Evolutionary conservation across 2,113 vertebrate genomes (phyloP).

Genomic region (Brachyistius frenatus): DNA sequence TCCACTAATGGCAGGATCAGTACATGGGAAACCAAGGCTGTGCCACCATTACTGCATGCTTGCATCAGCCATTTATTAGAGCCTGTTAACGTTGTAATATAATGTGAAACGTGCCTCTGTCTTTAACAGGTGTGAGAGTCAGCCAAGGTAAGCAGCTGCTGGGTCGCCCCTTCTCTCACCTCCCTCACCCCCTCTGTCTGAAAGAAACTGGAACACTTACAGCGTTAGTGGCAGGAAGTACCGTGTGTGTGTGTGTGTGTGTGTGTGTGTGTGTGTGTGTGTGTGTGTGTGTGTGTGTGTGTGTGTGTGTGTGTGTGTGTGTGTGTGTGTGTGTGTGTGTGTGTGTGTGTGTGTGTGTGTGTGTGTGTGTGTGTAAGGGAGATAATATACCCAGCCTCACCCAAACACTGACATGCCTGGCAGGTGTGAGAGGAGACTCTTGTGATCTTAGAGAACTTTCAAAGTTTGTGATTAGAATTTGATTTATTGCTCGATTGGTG

Average conservation of each 20-base stretch:
- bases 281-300: conserved; percentile 15
- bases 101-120: conserved; percentile 50
- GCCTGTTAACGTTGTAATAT: conserved; percentile 47
- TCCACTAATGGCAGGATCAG: conserved; percentile 44
- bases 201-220: conserved; percentile 75
- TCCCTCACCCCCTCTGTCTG: conserved; percentile 68
- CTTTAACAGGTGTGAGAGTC: conserved; percentile 77
- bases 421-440: conserved; percentile 74
- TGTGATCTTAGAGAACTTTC: conserved; percentile 78
- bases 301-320: conserved; percentile 49
- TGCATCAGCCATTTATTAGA: conserved; percentile 74
- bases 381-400: conserved; percentile 63
- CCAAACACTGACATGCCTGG: conserved; percentile 74
- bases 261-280: conserved; percentile 27
- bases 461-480: conserved; percentile 75
- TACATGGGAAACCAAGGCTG: conserved; percentile 20
- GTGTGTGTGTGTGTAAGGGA: not conserved
- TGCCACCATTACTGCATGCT: conserved; percentile 57
- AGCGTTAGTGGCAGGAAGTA: conserved; percentile 72
- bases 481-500: conserved; percentile 70
- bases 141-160: conserved; percentile 79
- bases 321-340: conserved; percentile 37
- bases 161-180: conserved; percentile 70
- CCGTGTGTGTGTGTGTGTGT: conserved; percentile 60
- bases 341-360: conserved; percentile 23